Conservation (phyloP, 1,140 invertebrate genomes). For the Drosophila jambulina region DNA sequence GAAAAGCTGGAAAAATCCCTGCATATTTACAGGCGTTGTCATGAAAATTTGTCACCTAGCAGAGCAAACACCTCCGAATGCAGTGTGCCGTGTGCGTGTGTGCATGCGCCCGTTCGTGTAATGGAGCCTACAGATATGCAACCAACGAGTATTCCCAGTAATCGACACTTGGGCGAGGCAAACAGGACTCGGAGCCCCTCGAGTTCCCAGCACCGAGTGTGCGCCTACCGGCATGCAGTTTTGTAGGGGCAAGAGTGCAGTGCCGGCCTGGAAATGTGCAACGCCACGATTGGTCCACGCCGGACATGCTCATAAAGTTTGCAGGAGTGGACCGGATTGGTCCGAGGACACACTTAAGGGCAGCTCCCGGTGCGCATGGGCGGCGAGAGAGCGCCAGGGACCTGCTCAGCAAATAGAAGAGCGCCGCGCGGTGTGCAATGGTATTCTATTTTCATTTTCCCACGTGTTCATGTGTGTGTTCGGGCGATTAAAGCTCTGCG, state of each 20-base stretch:
- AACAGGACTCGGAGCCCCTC: conserved; percentile 42
- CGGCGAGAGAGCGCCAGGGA: conserved; percentile 45
- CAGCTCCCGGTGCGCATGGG: conserved; percentile 69
- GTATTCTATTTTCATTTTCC: conserved; percentile 47
- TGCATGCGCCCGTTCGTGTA: conserved; percentile 39
- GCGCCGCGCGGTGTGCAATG: conserved; percentile 43
- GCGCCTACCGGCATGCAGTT: conserved; percentile 58
- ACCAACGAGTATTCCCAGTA: conserved; percentile 68
- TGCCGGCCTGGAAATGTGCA: conserved; percentile 74
- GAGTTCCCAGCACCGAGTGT: conserved; percentile 47
- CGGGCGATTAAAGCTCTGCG: conserved; percentile 68
- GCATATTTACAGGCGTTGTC: conserved; percentile 80
- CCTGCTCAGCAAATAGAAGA: conserved; percentile 78
- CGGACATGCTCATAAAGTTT: conserved; percentile 59
- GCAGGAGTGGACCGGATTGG: conserved; percentile 59
- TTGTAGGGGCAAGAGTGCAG: conserved; percentile 62
- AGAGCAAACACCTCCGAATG: conserved; percentile 64
- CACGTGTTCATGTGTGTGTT: conserved; percentile 14
- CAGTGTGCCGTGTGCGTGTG: conserved; percentile 16
- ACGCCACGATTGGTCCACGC: conserved; percentile 51
- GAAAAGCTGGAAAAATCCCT: conserved; percentile 65
- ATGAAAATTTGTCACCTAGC: conserved; percentile 83
- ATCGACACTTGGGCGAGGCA: conserved; percentile 81
- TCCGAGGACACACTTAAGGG: conserved; percentile 49
- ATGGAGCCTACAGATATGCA: conserved; percentile 77